These are phyloP conservation scores for Grallaria varia DNA, from an alignment of 2,113 vertebrate genomes.

Conservation along the genomic window DNA sequence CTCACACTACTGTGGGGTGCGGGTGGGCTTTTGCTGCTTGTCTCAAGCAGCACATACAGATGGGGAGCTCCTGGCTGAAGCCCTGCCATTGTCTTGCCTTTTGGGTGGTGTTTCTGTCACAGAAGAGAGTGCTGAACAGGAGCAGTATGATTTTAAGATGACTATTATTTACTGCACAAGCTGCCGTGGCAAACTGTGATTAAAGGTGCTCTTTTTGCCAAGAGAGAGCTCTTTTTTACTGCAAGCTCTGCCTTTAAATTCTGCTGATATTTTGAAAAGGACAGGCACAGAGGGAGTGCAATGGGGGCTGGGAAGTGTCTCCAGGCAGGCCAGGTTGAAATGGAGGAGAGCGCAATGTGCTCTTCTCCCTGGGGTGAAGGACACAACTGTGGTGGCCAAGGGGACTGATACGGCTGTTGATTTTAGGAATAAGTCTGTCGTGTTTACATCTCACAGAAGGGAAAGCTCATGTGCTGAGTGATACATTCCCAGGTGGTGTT, in stretches of 20 bases:
- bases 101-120: not conserved
- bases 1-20: accelerated
- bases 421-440: not conserved
- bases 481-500: not conserved
- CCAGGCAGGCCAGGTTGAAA: not conserved
- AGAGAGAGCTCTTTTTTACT: conserved; percentile 43
- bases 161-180: conserved; percentile 26
- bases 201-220: conserved; percentile 51
- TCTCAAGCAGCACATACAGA: accelerated
- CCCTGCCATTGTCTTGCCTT: not conserved
- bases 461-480: not conserved
- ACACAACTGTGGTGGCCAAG: not conserved
- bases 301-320: not conserved
- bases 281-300: not conserved
- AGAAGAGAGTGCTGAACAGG: not conserved
- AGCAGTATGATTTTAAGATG: not conserved
- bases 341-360: not conserved
- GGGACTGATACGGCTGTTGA: not conserved
- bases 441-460: not conserved
- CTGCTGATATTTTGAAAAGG: conserved; percentile 47
- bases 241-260: conserved; percentile 60
- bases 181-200: conserved; percentile 36
- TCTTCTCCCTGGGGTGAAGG: not conserved
- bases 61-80: not conserved
- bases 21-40: not conserved